Base-by-base conservation (phyloP, 2,113 vertebrate genomes). In the Mastomys coucha region DNA sequence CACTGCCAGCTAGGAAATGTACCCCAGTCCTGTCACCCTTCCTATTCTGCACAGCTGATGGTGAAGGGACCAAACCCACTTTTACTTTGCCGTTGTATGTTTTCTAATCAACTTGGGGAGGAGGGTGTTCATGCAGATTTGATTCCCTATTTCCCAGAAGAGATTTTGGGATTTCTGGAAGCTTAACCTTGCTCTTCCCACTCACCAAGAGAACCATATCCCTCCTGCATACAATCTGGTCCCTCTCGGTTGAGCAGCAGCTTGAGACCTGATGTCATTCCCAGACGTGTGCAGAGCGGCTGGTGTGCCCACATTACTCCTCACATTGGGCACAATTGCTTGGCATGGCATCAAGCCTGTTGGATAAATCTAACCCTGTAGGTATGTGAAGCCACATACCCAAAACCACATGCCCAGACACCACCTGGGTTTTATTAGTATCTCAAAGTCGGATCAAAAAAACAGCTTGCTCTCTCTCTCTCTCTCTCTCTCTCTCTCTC, bases 301-400 rank as follows among this genome's bases (percentile, higher is more conserved):
- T 93, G 28, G 51, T 70, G 51, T 51, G 77, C 97, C 94, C 88
- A 53, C 45, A 58, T 94, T 3, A 76, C 36, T 80, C 95, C 93
- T 78, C 82, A 84, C 67, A 95, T 97, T 96, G 42, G 20, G 63
- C 81, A 69, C 49, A 65, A 95, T 81, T 2, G 0, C 82, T 96
- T 81, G 91, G 91, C 89, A 91, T 96, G 96, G 60, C 89, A 67
- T 33, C 67, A 88, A 97, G 96, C 95, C 96, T 97, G 93, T 96
- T 96, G 92, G 97, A 91, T 93, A 95, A 91, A 93, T n/a, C 78
- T 73, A 97, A 53, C n/a, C 84, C 39, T 82, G 78, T 26, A 70
- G 20, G 17, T 36, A 56, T 33, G 16, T n/a, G 49, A 96, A 39
- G 36, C 7, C 0, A 9, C 60, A 67, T 49, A 20, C 82, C 39